These are phyloP conservation scores for Hiodon alosoides DNA, from an alignment of 2,113 vertebrate species.

Conservation along the genomic window DNA sequence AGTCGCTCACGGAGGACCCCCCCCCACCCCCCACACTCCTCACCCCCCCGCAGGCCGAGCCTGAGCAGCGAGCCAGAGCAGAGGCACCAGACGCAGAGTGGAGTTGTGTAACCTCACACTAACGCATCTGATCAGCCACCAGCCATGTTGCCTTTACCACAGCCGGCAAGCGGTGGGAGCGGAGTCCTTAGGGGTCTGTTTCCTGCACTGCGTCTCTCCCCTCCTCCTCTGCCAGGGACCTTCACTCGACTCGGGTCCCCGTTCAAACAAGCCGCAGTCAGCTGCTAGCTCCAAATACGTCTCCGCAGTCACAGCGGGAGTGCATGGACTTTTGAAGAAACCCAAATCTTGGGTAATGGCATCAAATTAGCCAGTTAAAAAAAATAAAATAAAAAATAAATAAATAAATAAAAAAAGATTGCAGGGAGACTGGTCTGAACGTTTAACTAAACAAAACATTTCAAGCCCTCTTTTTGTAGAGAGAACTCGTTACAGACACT, in stretches of 20 bases:
- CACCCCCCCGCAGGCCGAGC: conserved; percentile 1
- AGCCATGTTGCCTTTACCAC: conserved; percentile 33
- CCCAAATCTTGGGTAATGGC: background rate
- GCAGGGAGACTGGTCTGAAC: too few relatives aligned
- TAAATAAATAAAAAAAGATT: too few relatives aligned
- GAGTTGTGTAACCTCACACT: conserved; percentile 21
- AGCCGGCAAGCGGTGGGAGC: conserved; percentile 23
- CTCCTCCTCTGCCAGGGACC: conserved; percentile 15
- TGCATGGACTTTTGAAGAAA: background rate
- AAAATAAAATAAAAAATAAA: too few relatives aligned
- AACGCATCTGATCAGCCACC: conserved; percentile 25
- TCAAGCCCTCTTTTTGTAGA: too few relatives aligned
- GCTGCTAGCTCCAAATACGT: conserved; percentile 55
- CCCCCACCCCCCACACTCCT: too few relatives aligned
- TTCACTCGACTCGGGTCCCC: conserved; percentile 28
- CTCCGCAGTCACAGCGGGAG: conserved; percentile 20
- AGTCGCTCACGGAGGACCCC: too few relatives aligned
- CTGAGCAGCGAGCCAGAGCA: background rate
- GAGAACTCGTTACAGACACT: too few relatives aligned
- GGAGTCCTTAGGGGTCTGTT: conserved; percentile 20
- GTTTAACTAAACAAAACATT: too few relatives aligned
- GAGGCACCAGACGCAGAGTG: background rate
- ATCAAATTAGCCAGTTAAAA: background rate
- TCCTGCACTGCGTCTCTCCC: conserved; percentile 10
- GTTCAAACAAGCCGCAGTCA: background rate